These are phyloP conservation scores for Emydocephalus ijimae DNA, from an alignment of 2,113 vertebrate genomes.

Conservation along the genomic window DNA sequence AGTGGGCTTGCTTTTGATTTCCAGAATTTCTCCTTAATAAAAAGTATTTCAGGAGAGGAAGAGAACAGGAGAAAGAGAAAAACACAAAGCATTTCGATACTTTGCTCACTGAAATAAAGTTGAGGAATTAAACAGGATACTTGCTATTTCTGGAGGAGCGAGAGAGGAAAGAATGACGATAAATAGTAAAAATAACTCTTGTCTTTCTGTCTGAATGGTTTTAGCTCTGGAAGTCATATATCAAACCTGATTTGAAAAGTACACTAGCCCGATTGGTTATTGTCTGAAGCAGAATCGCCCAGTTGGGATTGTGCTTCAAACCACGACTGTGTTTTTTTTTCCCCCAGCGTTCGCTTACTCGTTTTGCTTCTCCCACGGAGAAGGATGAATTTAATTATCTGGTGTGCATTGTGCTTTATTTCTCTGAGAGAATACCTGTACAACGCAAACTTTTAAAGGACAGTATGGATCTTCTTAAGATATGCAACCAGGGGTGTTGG, in stretches of 20 bases:
- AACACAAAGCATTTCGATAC: neutral
- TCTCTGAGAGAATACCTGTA: constrained; percentile 24
- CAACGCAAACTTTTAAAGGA: constrained; percentile 29
- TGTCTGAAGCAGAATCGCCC: constrained; percentile 20
- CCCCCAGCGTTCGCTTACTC: constrained; percentile 33
- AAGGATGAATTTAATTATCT: constrained; percentile 49
- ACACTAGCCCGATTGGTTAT: constrained; percentile 1
- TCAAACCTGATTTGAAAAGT: constrained; percentile 39
- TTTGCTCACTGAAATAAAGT: neutral
- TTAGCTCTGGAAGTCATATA: constrained; percentile 34
- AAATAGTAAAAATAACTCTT: constrained; percentile 30
- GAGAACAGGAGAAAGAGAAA: neutral
- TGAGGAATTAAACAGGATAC: neutral
- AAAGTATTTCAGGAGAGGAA: neutral
- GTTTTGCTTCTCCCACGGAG: constrained; percentile 37
- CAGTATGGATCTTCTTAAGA: constrained; percentile 1
- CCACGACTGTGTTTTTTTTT: constrained; percentile 2
- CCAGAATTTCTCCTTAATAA: neutral
- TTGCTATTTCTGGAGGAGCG: neutral
- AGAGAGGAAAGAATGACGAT: constrained; percentile 24
- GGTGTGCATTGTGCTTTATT: constrained; percentile 7
- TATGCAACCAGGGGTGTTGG: neutral
- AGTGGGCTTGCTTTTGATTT: neutral
- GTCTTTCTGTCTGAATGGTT: constrained; percentile 20
- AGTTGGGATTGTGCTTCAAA: constrained; percentile 33